Percentiles rank a stretch among this genome's conserved stretches.
Evolutionary conservation across 2,888 invertebrate genomes (phyloP).

Genomic region (Philonicus albiceps): DNA sequence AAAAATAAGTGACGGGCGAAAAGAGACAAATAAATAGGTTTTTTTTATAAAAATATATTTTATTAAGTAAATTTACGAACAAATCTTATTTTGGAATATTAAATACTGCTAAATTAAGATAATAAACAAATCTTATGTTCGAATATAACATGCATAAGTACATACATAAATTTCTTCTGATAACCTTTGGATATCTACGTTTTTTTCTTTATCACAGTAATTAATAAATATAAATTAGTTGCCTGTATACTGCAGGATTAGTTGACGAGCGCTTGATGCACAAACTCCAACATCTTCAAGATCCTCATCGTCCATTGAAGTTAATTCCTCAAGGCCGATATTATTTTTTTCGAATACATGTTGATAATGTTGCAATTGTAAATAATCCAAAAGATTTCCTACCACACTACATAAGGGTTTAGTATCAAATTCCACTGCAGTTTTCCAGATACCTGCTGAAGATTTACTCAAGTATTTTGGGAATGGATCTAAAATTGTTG

Average conservation of each 20-base stretch:
- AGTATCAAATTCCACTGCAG: neutral
- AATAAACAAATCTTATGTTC: no score
- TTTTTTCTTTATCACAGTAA: neutral
- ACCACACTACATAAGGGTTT: neutral
- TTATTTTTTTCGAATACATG: neutral
- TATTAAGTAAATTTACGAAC: no score
- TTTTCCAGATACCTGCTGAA: neutral
- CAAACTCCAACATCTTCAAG: neutral
- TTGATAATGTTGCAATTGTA: neutral
- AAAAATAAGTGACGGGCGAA: no score
- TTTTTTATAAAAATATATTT: no score
- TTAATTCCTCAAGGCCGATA: neutral
- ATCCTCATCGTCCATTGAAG: neutral
- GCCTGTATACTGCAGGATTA: neutral
- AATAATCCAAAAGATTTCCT: neutral
- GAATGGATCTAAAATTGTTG: neutral
- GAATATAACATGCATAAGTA: neutral
- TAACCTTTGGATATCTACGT: neutral
- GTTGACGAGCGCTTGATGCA: neutral
- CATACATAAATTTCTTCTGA: neutral
- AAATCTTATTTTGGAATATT: neutral
- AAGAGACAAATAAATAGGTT: no score
- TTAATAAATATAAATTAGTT: neutral
- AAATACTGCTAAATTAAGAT: neutral
- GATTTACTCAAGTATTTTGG: neutral